Percentiles rank a stretch among this genome's conserved stretches.
Evolutionary conservation across 2,888 invertebrate genomes (phyloP).

Genomic region (Dascillus cervinus): DNA sequence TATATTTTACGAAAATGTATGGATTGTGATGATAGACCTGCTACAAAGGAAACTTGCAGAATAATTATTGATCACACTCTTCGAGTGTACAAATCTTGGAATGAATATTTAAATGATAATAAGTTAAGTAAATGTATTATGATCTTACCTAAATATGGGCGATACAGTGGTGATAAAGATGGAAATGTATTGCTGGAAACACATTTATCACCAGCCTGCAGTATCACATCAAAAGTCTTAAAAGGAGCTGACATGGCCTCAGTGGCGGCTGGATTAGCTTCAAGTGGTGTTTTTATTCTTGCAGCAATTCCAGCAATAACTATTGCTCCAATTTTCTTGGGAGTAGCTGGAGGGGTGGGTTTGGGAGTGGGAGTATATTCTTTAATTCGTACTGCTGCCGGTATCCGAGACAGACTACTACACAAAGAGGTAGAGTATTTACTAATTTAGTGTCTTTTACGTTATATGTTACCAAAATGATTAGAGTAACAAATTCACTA

Average conservation of each 20-base stretch:
- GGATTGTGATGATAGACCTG: no score
- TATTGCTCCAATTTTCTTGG: conserved; percentile 44
- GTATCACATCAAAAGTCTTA: conserved; percentile 24
- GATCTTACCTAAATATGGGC: conserved; percentile 48
- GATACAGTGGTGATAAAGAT: conserved; percentile 29
- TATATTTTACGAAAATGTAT: conserved; percentile 35
- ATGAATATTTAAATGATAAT: conserved; percentile 47
- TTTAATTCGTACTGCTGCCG: conserved; percentile 44
- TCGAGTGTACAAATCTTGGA: conserved; percentile 50
- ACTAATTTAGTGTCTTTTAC: no score
- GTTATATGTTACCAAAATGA: no score
- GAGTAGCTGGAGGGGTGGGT: conserved; percentile 34
- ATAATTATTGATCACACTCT: conserved; percentile 37
- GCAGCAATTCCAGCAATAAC: conserved; percentile 46
- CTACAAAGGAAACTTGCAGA: conserved; percentile 28
- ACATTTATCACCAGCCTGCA: conserved; percentile 32
- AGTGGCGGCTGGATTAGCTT: conserved; percentile 32
- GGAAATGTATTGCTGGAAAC: conserved; percentile 27
- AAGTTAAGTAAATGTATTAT: conserved; percentile 49
- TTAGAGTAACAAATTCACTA: no score
- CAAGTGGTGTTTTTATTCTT: conserved; percentile 47
- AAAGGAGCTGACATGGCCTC: conserved; percentile 27
- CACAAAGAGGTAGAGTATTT: conserved; percentile 47
- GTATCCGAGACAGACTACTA: conserved; percentile 43
- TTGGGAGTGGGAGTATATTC: conserved; percentile 44